Evolutionary conservation across 2,888 invertebrate genomes (phyloP), one percentile per base, ranked within the genome.

Genomic region (Archips crataeganus): DNA sequence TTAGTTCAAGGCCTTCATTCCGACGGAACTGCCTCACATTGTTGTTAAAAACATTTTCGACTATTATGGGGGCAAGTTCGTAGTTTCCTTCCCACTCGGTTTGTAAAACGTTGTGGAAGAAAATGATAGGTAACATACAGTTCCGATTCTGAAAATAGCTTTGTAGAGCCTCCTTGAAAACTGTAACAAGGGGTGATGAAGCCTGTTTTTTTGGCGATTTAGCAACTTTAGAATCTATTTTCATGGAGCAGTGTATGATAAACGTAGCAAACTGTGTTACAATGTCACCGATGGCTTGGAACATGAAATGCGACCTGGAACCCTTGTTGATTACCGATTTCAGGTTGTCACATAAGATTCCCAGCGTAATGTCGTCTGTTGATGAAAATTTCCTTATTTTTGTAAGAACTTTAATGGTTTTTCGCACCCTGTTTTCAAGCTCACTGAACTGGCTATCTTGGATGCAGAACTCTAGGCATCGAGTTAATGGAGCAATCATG

Each of bases 401-500:
- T 1, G 96, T 90, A 15, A 97, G 85, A 83, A 93, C 95, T 79
- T 95, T 96, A 36, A 97, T 91, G 54, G 96, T 95, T 78, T 94
- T 91, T 75, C 96, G 93, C 1, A 97, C 90, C 83, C 96, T 95
- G 73, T 94, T 94, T 80, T 96, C 95, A 39, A 97, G 84, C 39
- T 97, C 97, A 82, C 94, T 95, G 77, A 96, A 96, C 82, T 97
- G 95, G 73, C 94, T 95, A 77, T 97, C 97, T 81, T 95, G 95
- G 61, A 97, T 95, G 77, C 96, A 96, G 84, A 96, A 96, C 84
- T 97, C 97, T 2, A 97, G 86, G 79, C 96, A 95, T 78, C 96
- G 95, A 62, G 96, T 95, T 2, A 97, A 87, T 0, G 97, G 96
- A 8, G 96, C 90, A 80, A 97, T 95, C 90, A 97, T 96, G 79